These are phyloP conservation scores for Parotia lawesii DNA, from an alignment of 2,113 vertebrate genomes.

Conservation along the genomic window DNA sequence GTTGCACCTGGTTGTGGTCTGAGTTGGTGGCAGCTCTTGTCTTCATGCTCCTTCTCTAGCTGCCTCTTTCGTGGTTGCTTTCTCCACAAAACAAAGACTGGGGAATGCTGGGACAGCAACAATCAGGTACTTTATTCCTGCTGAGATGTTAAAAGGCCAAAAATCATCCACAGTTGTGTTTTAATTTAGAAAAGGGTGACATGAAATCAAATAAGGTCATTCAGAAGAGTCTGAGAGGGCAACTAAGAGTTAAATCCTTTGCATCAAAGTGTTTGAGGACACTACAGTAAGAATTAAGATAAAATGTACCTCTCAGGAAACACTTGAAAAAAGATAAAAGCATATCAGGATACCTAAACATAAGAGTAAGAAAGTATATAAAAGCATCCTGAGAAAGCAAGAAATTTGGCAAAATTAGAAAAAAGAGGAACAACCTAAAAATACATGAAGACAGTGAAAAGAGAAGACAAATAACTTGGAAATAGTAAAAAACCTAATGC, in stretches of 20 bases:
- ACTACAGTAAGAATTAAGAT: background rate
- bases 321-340: background rate
- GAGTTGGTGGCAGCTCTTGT: background rate
- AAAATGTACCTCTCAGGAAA: background rate
- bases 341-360: background rate
- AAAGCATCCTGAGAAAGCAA: background rate
- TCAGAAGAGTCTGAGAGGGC: background rate
- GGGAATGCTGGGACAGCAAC: background rate
- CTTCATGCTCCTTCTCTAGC: background rate
- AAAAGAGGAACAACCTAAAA: background rate
- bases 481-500: background rate
- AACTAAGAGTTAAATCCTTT: background rate
- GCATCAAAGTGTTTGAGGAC: background rate
- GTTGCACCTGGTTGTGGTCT: background rate
- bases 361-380: background rate
- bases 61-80: background rate
- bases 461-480: background rate
- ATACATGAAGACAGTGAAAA: background rate
- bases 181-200: background rate
- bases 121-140: background rate
- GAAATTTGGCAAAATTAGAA: background rate
- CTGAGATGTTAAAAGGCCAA: background rate
- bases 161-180: background rate
- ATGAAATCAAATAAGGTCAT: background rate
- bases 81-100: background rate